These are phyloP conservation scores for Mormoops blainvillei DNA, from an alignment of 2,113 vertebrate genomes.

Conservation along the genomic window DNA sequence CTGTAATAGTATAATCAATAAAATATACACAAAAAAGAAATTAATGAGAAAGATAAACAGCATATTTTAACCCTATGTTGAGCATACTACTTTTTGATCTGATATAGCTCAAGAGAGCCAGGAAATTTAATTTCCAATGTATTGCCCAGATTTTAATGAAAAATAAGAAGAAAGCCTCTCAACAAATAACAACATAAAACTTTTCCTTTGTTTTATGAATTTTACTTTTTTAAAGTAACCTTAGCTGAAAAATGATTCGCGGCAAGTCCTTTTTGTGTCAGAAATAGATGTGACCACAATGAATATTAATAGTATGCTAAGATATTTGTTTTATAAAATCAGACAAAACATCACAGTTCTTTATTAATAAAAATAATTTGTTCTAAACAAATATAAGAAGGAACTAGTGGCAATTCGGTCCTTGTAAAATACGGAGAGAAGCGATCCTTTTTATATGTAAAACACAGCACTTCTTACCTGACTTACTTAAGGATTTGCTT, in stretches of 20 bases:
- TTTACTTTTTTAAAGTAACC: background rate
- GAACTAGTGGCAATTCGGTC: background rate
- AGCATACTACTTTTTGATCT: slow-evolving; percentile 6
- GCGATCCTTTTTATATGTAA: background rate
- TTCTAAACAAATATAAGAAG: background rate
- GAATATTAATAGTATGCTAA: background rate
- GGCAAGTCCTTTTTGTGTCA: background rate
- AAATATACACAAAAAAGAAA: too few species aligned
- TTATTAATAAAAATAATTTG: background rate
- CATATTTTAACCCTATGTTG: slow-evolving; percentile 55
- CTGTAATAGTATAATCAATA: too few species aligned
- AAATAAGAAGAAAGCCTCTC: background rate
- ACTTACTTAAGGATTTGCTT: background rate
- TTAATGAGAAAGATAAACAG: slow-evolving; percentile 54
- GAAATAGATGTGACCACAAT: background rate
- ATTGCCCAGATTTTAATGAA: background rate
- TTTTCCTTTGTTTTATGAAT: background rate
- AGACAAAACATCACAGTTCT: background rate
- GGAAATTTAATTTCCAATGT: slow-evolving; percentile 13
- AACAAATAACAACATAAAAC: background rate
- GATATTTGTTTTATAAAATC: background rate
- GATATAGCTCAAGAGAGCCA: background rate
- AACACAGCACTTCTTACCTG: background rate
- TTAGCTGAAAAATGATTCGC: background rate
- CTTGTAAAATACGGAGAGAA: background rate